phyloP scores from a whole-genome alignment of 2,113 vertebrate genomes.

The Pitta sordida region DNA sequence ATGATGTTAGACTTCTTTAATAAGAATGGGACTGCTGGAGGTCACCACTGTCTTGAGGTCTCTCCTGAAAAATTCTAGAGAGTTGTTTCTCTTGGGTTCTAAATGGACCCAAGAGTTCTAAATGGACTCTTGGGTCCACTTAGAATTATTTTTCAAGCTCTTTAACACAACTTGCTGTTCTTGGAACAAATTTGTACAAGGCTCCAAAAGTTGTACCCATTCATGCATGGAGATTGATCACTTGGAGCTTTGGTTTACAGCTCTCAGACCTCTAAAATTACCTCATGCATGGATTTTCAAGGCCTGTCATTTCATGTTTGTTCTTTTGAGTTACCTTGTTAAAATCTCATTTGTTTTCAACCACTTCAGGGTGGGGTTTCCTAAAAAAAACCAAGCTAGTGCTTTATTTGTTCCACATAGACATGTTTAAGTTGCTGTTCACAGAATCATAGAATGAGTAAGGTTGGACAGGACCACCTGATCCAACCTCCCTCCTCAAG shows the following conservation, averaged over 20 bases:
- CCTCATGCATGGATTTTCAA: background rate
- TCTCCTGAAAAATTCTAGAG: background rate
- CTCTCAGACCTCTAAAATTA: background rate
- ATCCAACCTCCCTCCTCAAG: background rate
- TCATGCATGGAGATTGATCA: background rate
- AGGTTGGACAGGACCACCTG: background rate
- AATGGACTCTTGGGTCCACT: background rate
- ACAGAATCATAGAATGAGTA: background rate
- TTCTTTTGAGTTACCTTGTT: background rate
- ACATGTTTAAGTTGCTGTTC: background rate
- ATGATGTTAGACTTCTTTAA: background rate
- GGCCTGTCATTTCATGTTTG: background rate
- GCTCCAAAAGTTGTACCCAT: background rate
- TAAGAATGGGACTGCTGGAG: background rate
- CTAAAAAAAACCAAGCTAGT: background rate
- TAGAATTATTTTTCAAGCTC: background rate
- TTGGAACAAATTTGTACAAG: background rate
- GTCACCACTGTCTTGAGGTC: background rate
- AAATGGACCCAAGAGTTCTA: too few species aligned
- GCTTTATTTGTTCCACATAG: background rate
- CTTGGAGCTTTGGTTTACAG: background rate
- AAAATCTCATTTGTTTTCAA: background rate
- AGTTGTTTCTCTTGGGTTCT: background rate
- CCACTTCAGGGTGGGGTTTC: background rate
- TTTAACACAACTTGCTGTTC: background rate